Evolutionary conservation across 2,113 vertebrate species (phyloP).

Genomic region (Ochotona curzoniae): DNA sequence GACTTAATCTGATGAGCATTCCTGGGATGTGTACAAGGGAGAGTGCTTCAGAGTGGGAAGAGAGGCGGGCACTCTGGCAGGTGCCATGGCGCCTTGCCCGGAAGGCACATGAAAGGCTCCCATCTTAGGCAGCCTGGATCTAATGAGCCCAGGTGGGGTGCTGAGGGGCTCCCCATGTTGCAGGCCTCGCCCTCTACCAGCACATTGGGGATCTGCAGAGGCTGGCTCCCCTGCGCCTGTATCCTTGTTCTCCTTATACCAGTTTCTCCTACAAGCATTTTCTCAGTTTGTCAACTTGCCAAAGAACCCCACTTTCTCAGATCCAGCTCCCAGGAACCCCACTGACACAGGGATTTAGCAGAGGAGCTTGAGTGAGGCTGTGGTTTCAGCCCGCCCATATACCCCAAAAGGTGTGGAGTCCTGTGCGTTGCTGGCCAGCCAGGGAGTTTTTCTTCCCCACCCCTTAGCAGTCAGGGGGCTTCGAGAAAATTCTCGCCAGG

Average conservation of each 20-base stretch:
- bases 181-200: too few species aligned
- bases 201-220: background rate
- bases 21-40: background rate
- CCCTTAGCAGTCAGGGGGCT: background rate
- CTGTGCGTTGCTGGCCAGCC: background rate
- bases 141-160: too few species aligned
- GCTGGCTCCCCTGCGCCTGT: background rate
- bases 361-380: background rate
- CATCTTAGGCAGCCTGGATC: too few species aligned
- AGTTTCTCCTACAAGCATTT: background rate
- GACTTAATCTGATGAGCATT: background rate
- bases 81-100: too few species aligned
- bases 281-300: background rate
- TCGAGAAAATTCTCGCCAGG: background rate
- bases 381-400: accelerated
- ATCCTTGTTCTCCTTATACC: background rate
- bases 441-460: background rate
- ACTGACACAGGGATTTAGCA: background rate
- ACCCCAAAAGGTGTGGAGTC: background rate
- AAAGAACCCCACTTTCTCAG: background rate
- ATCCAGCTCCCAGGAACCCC: background rate
- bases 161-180: too few species aligned
- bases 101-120: too few species aligned
- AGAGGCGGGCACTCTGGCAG: too few species aligned
- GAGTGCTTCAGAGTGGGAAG: background rate